Evolutionary conservation across 2,797 vertebrate genomes (phyloP).

Genomic region (Neosalanx taihuensis): DNA sequence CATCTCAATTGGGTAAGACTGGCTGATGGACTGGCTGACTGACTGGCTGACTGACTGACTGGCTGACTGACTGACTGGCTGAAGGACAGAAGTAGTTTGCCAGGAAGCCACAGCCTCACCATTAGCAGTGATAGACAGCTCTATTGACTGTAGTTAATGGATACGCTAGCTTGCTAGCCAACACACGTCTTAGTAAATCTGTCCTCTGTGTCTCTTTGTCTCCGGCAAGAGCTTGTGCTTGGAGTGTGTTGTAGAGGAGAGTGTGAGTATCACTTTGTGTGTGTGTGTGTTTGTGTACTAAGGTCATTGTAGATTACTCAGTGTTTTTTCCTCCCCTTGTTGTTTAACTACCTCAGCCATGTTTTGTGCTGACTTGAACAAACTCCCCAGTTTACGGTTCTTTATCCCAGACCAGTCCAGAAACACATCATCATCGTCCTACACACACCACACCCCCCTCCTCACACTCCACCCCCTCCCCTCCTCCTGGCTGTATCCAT

Average conservation of each 20-base stretch:
- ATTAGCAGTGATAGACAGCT: conserved; percentile 53
- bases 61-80: conserved; percentile 4
- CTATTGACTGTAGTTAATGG: conserved; percentile 55
- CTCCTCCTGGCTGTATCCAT: conserved; percentile 4
- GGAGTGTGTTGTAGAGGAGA: neutral
- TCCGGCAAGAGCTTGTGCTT: neutral
- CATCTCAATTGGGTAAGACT: neutral
- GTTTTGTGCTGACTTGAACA: conserved; percentile 15
- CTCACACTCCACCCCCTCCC: neutral
- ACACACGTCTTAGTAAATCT: conserved; percentile 43
- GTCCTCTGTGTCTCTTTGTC: conserved; percentile 16
- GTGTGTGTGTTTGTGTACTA: conserved; percentile 1
- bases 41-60: no score
- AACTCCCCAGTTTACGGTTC: conserved; percentile 18
- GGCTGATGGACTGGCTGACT: no score
- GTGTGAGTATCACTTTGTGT: no score
- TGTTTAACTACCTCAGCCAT: neutral
- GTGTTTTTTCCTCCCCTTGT: neutral
- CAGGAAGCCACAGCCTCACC: conserved; percentile 56
- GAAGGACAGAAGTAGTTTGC: conserved; percentile 56
- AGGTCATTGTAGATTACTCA: conserved; percentile 1
- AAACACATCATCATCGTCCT: neutral
- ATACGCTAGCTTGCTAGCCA: conserved; percentile 36
- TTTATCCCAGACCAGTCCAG: conserved; percentile 20
- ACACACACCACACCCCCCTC: neutral